Evolutionary conservation across 2,797 vertebrate species (phyloP).

Genomic region (Lepilemur ruficaudatus): DNA sequence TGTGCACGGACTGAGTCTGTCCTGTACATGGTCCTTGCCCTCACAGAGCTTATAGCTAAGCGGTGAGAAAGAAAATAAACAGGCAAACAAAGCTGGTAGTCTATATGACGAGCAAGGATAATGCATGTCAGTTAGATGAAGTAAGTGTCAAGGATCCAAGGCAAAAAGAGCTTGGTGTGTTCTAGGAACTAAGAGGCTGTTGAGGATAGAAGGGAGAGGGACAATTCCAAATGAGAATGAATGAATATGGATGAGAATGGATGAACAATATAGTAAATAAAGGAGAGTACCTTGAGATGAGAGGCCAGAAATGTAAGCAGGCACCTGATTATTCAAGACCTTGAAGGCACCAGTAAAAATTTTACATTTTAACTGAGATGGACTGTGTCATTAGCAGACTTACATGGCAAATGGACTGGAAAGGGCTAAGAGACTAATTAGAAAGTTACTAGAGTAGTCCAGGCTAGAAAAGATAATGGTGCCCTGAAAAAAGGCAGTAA

Average conservation of each 20-base stretch:
- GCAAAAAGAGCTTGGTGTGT: neutral
- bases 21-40: neutral
- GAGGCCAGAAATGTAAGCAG: neutral
- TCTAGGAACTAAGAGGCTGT: neutral
- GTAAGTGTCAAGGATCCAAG: neutral
- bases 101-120: neutral
- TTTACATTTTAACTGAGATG: neutral
- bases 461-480: neutral
- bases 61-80: neutral
- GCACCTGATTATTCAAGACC: neutral
- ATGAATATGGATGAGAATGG: neutral
- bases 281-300: neutral
- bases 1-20: neutral
- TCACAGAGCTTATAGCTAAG: neutral
- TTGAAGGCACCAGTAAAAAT: neutral
- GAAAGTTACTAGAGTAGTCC: neutral
- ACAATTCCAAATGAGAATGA: neutral
- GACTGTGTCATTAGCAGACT: neutral
- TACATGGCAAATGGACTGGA: neutral
- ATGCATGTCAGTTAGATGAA: neutral
- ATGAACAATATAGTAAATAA: neutral
- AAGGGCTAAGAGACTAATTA: neutral
- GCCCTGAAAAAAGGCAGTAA: neutral
- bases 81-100: neutral
- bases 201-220: neutral